phyloP scores from a whole-genome alignment of 2,797 vertebrate genomes.

The Cyclopterus lumpus region DNA sequence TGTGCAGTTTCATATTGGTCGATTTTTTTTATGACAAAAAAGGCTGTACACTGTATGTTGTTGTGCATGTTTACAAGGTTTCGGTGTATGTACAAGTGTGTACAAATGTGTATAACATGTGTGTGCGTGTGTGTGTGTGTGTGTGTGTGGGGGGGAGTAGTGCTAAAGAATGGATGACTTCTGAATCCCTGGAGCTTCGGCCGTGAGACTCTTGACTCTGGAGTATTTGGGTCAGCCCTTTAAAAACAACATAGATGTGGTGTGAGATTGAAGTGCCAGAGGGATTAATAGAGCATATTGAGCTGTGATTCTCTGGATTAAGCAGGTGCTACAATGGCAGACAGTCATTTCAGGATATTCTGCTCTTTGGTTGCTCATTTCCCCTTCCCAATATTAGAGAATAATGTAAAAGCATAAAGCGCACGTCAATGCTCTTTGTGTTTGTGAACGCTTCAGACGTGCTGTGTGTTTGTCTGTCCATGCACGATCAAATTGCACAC shows the following conservation, averaged over 20 bases:
- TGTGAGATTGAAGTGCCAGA: constrained; percentile 70
- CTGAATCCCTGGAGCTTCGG: constrained; percentile 74
- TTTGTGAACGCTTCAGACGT: constrained; percentile 22
- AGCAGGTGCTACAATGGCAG: constrained; percentile 65
- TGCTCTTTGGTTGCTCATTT: constrained; percentile 53
- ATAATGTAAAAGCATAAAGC: constrained; percentile 19
- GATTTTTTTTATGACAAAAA: constrained; percentile 21
- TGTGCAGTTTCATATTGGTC: constrained; percentile 35
- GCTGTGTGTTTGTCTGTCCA: constrained; percentile 53
- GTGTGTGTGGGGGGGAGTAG: constrained; percentile 34
- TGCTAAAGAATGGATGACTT: constrained; percentile 75
- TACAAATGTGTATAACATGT: not conserved
- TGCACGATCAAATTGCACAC: constrained; percentile 61
- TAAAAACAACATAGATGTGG: constrained; percentile 74
- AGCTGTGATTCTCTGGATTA: constrained; percentile 78
- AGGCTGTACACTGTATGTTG: constrained; percentile 1
- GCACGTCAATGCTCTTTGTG: constrained; percentile 31
- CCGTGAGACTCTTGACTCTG: constrained; percentile 68
- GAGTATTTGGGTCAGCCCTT: constrained; percentile 82
- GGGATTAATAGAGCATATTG: constrained; percentile 81
- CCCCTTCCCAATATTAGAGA: constrained; percentile 12
- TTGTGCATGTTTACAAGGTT: constrained; percentile 30
- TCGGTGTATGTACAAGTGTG: not conserved
- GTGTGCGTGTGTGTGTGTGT: too few species aligned
- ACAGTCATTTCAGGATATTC: constrained; percentile 51